Evolutionary conservation across 2,797 vertebrate genomes (phyloP).

Genomic region (Columba guinea): DNA sequence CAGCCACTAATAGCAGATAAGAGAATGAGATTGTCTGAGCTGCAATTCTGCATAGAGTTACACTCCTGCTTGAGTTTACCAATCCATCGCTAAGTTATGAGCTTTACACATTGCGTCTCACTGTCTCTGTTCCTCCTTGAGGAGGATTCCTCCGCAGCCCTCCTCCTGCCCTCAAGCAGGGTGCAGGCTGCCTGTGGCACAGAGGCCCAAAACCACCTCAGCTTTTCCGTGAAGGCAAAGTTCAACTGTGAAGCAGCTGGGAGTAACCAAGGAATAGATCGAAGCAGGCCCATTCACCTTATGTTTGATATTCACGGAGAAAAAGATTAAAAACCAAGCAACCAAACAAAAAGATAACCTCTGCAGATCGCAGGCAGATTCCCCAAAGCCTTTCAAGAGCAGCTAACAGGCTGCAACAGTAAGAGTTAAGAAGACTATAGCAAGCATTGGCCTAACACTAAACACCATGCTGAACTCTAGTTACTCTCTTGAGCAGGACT

Average conservation of each 20-base stretch:
- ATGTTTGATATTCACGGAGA: not conserved
- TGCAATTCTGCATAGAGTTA: not conserved
- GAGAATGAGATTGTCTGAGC: not conserved
- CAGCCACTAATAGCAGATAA: not conserved
- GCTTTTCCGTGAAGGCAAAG: not conserved
- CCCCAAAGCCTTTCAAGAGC: not conserved
- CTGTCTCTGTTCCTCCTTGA: not conserved
- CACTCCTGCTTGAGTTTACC: not conserved
- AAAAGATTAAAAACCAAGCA: not conserved
- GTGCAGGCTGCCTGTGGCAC: accelerated
- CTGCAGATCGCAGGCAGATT: not conserved
- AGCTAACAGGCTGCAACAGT: not conserved
- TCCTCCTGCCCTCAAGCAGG: not conserved
- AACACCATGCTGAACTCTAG: not conserved
- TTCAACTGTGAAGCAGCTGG: not conserved
- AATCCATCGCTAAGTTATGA: not conserved
- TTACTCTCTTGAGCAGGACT: not conserved
- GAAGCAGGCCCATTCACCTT: not conserved
- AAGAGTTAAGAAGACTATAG: not conserved
- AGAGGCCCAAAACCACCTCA: not conserved
- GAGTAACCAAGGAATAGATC: not conserved
- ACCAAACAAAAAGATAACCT: not conserved
- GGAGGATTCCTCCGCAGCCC: not conserved
- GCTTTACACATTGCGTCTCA: not conserved
- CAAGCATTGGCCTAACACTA: not conserved